Base-by-base conservation (phyloP, 2,888 invertebrate genomes). In the Drosophila testacea region DNA sequence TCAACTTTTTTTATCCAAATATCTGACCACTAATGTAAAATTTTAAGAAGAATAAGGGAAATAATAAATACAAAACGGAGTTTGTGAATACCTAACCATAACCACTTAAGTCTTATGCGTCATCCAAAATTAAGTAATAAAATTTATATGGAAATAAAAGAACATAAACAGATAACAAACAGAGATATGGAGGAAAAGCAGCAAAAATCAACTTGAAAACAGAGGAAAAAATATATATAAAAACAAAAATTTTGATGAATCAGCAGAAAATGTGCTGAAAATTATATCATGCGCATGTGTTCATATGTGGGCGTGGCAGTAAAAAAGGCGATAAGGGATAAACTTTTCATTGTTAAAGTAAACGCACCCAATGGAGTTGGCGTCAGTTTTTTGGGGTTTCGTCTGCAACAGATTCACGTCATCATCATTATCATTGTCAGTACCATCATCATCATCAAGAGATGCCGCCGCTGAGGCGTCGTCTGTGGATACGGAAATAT, bases 221-320 rank as follows among this genome's bases (percentile, higher is more conserved):
- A 9, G 30, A 4, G n/a, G n/a, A 42, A 42, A 32, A 56, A 65
- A 41, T 11, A 41, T 13, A 56, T 46, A 60, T 60, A 47, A 50
- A 55, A 54, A 52, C 27, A 48, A 56, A 73, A 44, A 42, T 74
- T 52, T 62, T 79, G 88, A 81, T 81, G 88, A 88, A 81, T 77
- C 79, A 76, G 88, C 81, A 68, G 69, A 73, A 86, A 81, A 62
- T 81, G 66, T 69, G 70, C 50, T 64, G 73, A 51, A 77, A 64
- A 69, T 78, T 73, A 51, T 46, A 38, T 54, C 41, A 38, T 50
- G 54, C 47, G 48, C 27, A 44, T 51, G 47, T 44, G 42, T 51
- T 32, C 30, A 28, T 16, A 27, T 46, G 51, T 36, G 44, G 48
- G 62, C 36, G 46, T 51, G 60, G 57, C 4, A 38, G 11, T 34